Evolutionary conservation across 2,888 invertebrate genomes (phyloP).

Genomic region (Leucozona laternaria): DNA sequence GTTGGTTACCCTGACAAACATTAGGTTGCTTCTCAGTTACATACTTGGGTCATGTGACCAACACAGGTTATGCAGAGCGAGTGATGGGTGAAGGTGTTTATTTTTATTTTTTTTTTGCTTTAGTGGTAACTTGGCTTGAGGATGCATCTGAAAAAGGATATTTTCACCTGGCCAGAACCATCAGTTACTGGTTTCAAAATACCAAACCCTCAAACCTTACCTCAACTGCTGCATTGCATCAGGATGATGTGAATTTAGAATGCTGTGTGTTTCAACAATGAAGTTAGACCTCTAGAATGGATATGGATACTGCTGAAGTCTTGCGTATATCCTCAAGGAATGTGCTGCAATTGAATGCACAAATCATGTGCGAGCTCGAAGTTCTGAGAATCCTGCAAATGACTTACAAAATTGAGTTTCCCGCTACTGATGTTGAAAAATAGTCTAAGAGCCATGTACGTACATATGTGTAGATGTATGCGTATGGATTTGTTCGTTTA

Average conservation of each 20-base stretch:
- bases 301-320: constrained; percentile 2
- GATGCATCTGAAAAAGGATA: constrained; percentile 44
- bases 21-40: constrained; percentile 2
- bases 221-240: constrained; percentile 5
- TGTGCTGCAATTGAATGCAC: constrained; percentile 48
- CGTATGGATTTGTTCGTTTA: background rate
- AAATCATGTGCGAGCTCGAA: constrained; percentile 26
- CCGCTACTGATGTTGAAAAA: constrained; percentile 11
- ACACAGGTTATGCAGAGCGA: background rate
- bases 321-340: constrained; percentile 40
- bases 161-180: background rate
- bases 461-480: background rate
- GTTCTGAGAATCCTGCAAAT: constrained; percentile 39
- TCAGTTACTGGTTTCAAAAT: background rate
- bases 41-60: background rate
- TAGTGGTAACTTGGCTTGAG: constrained; percentile 66
- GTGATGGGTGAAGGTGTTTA: constrained; percentile 48
- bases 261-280: constrained; percentile 22
- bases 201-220: background rate
- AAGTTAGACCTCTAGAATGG: background rate
- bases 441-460: background rate
- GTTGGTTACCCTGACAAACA: background rate
- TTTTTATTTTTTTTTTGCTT: constrained; percentile 61
- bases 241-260: constrained; percentile 55
- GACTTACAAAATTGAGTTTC: constrained; percentile 58